Percentiles rank a stretch among this genome's conserved stretches.
Evolutionary conservation across 2,113 vertebrate genomes (phyloP).

Genomic region (Atherinomorus stipes): DNA sequence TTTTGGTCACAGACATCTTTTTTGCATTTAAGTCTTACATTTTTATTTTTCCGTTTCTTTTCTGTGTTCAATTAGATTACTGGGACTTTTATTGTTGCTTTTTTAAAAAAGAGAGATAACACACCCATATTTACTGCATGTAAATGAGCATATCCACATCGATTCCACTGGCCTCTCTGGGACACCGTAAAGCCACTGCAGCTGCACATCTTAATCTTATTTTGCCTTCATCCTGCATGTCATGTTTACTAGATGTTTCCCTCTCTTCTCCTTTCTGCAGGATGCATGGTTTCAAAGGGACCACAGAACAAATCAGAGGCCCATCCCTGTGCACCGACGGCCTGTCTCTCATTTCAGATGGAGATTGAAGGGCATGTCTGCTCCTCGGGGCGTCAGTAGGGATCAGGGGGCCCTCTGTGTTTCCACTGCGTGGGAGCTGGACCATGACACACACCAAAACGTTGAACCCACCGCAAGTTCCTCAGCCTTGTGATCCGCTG

Average conservation of each 20-base stretch:
- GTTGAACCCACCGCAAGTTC: conserved; percentile 52
- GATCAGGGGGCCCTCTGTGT: conserved; percentile 55
- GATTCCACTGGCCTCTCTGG: conserved; percentile 58
- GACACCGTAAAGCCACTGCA: conserved; percentile 55
- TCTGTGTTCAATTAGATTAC: conserved; percentile 32
- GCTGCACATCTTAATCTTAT: conserved; percentile 64
- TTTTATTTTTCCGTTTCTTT: conserved; percentile 18
- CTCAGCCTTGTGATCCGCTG: conserved; percentile 38
- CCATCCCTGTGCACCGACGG: conserved; percentile 55
- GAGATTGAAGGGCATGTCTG: conserved; percentile 70
- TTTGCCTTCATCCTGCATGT: conserved; percentile 61
- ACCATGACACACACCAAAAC: conserved; percentile 67
- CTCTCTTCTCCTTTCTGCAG: conserved; percentile 52
- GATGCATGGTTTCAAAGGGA: conserved; percentile 78
- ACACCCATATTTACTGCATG: not conserved
- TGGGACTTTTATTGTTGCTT: not conserved
- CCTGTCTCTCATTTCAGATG: conserved; percentile 77
- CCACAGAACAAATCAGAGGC: conserved; percentile 80
- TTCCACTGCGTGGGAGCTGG: conserved; percentile 67
- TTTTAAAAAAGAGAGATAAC: conserved; percentile 18
- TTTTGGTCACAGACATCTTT: conserved; percentile 66
- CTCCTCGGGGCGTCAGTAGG: conserved; percentile 36
- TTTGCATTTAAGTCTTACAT: conserved; percentile 30
- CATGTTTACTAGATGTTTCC: conserved; percentile 61
- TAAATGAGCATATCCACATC: conserved; percentile 60